These are phyloP conservation scores for Drosophila nebulosa DNA, from an alignment of 1,140 invertebrate genomes.

Conservation along the genomic window DNA sequence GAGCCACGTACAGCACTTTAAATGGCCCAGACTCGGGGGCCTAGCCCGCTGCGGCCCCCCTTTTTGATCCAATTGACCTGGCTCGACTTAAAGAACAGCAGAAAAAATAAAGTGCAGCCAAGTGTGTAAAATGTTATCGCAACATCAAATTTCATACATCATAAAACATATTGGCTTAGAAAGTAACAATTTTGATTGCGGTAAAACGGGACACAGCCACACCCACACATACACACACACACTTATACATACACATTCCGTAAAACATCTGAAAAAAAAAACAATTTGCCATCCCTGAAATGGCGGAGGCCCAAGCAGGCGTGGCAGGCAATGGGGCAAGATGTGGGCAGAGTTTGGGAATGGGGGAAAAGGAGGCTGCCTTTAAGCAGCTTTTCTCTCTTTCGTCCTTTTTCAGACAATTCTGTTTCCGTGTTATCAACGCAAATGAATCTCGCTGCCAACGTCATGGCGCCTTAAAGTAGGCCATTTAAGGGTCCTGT, in stretches of 20 bases:
- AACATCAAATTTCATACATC: conserved; percentile 80
- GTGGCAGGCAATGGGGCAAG: conserved; percentile 63
- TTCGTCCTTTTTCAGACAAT: conserved; percentile 5
- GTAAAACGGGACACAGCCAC: conserved; percentile 61
- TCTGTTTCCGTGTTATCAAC: conserved; percentile 47
- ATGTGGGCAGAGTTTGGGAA: neutral
- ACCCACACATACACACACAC: neutral
- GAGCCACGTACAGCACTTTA: conserved; percentile 32
- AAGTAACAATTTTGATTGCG: conserved; percentile 79
- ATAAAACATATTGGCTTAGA: conserved; percentile 80
- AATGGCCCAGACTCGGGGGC: neutral
- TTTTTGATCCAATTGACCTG: neutral
- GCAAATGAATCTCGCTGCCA: conserved; percentile 59
- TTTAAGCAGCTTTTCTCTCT: conserved; percentile 54
- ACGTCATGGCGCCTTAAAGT: conserved; percentile 46
- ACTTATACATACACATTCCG: neutral
- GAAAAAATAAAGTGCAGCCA: conserved; percentile 66
- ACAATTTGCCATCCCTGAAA: conserved; percentile 34
- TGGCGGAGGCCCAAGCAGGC: conserved; percentile 34
- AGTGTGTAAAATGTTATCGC: conserved; percentile 78
- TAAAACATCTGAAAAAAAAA: conserved; percentile 12
- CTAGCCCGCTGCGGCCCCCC: neutral
- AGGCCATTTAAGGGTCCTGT: conserved; percentile 34
- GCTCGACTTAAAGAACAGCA: conserved; percentile 29
- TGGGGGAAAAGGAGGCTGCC: neutral